Percentiles rank a stretch among this genome's conserved stretches.
Conservation (phyloP, 2,113 vertebrate genomes). For the Tiliqua scincoides region DNA sequence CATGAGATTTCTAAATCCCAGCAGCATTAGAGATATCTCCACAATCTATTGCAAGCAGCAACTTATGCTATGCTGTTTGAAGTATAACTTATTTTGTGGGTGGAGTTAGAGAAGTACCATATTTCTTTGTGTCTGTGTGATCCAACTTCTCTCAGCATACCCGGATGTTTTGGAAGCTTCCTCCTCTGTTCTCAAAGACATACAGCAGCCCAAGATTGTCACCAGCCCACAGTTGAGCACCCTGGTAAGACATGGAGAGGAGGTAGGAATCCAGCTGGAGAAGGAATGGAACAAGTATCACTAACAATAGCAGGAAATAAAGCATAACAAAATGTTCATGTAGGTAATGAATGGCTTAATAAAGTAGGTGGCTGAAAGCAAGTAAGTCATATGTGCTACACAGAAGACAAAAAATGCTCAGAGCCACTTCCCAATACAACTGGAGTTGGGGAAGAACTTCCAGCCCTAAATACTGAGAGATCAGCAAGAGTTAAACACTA, state of each 20-base stretch:
- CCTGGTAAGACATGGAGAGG: conserved; percentile 85
- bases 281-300: background rate
- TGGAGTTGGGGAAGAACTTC: background rate
- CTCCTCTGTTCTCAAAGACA: conserved; percentile 79
- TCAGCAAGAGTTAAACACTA: background rate
- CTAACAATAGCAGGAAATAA: background rate
- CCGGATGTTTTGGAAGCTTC: conserved; percentile 75
- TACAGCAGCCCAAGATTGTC: conserved; percentile 86
- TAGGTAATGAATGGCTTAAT: background rate
- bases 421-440: background rate
- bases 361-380: background rate
- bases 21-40: background rate
- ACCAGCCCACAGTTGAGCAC: conserved; percentile 87
- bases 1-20: background rate
- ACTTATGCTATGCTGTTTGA: background rate
- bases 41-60: background rate
- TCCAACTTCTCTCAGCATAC: conserved; percentile 48
- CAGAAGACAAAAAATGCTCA: background rate
- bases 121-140: background rate
- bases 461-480: too few species aligned
- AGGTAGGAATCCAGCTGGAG: conserved; percentile 86
- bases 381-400: background rate
- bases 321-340: background rate
- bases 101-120: background rate
- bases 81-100: background rate